Conservation (phyloP, 1,140 invertebrate species). For the Caerostris extrusa region DNA sequence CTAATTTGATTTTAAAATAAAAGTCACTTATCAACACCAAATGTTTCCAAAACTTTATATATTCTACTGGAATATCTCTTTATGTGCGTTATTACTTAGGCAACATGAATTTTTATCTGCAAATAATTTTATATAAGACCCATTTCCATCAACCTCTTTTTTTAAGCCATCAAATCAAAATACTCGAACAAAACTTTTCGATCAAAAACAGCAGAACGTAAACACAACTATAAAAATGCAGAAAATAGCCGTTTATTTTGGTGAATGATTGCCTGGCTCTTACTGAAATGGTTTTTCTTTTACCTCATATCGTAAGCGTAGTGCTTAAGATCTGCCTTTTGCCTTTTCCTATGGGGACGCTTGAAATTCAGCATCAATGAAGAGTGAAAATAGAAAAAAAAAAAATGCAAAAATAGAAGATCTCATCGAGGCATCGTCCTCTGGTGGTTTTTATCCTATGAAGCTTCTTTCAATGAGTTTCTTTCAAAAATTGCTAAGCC, state of each 20-base stretch:
- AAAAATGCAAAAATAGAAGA: constrained; percentile 46
- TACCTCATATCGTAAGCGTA: not conserved
- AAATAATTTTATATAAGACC: not conserved
- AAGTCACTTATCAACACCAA: too few species aligned
- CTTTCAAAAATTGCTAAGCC: constrained; percentile 16
- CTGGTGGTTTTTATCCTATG: constrained; percentile 38
- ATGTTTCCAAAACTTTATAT: too few species aligned
- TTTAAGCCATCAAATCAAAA: not conserved
- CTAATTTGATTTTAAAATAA: too few species aligned
- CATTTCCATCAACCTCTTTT: not conserved
- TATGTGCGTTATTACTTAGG: too few species aligned
- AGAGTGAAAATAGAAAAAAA: constrained; percentile 34
- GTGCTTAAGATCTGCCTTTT: not conserved
- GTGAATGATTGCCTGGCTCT: constrained; percentile 33
- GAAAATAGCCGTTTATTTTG: constrained; percentile 7
- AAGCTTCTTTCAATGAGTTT: constrained; percentile 5
- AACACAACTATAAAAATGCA: not conserved
- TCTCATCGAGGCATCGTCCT: constrained; percentile 32
- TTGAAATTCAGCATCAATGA: constrained; percentile 1
- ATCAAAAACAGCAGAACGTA: not conserved
- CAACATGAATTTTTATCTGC: not conserved
- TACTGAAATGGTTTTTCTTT: constrained; percentile 22
- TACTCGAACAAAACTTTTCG: not conserved
- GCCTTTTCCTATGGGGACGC: not conserved
- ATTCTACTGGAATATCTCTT: too few species aligned